A percentile compares a stretch with the other conserved stretches of the same genome.
These are phyloP conservation scores for Micromussa lordhowensis DNA, from an alignment of 92 coral and sea anemone species.

Conservation along the genomic window DNA sequence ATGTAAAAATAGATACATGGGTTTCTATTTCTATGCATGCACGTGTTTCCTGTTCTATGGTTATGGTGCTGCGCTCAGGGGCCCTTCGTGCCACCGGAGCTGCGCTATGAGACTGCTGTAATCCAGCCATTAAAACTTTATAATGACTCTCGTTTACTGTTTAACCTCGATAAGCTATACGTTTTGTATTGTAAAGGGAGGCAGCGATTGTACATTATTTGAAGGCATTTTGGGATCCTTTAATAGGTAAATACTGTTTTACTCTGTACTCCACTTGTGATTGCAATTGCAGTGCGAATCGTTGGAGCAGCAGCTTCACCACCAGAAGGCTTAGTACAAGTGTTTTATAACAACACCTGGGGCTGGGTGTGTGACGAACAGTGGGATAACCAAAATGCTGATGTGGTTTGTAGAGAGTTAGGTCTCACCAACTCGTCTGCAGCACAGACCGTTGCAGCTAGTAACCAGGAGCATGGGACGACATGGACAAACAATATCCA, in stretches of 20 bases:
- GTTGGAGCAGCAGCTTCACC: constrained; percentile 28
- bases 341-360: constrained; percentile 51
- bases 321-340: constrained; percentile 57
- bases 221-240: background rate
- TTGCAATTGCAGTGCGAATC: constrained; percentile 40
- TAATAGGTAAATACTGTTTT: background rate
- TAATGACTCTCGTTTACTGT: no score
- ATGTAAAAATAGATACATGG: no score
- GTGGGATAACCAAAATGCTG: constrained; percentile 57
- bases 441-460: no score
- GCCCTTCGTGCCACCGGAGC: no score
- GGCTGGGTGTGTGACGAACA: constrained; percentile 59
- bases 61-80: no score
- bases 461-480: background rate
- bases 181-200: no score
- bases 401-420: constrained; percentile 63
- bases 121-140: no score
- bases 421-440: constrained; percentile 38
- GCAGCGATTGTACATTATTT: background rate
- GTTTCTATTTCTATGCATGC: no score
- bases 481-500: constrained; percentile 13
- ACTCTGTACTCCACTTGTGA: background rate
- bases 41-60: no score
- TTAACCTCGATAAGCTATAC: no score
- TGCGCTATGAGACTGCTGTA: no score